Evolutionary conservation across 2,113 vertebrate genomes (phyloP).

Genomic region (Neogobius melanostomus): DNA sequence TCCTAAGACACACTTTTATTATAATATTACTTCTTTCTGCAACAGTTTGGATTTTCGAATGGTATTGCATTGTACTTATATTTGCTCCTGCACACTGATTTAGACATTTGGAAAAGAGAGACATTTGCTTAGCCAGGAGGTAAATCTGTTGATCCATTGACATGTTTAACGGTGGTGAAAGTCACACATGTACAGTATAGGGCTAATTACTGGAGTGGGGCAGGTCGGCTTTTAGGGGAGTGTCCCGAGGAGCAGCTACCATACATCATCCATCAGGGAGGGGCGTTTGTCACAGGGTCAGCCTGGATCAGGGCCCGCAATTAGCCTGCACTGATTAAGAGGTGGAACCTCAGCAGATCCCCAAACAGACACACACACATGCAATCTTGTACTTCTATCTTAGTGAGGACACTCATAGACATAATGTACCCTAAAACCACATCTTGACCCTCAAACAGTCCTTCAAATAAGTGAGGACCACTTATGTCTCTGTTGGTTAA

Average conservation of each 20-base stretch:
- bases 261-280: slow-evolving; percentile 79
- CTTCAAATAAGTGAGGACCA: too few species aligned
- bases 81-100: too few species aligned
- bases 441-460: too few species aligned
- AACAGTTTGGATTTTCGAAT: too few species aligned
- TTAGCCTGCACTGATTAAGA: slow-evolving; percentile 78
- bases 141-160: neutral
- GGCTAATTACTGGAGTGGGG: slow-evolving; percentile 68
- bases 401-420: too few species aligned
- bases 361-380: slow-evolving; percentile 1
- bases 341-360: slow-evolving; percentile 70
- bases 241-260: slow-evolving; percentile 74
- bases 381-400: too few species aligned
- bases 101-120: neutral
- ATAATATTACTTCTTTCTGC: too few species aligned
- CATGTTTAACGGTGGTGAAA: neutral
- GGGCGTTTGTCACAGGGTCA: slow-evolving; percentile 72
- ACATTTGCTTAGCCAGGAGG: neutral
- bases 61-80: too few species aligned
- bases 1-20: too few species aligned
- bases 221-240: slow-evolving; percentile 58
- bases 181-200: slow-evolving; percentile 9
- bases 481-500: too few species aligned
- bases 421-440: too few species aligned
- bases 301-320: slow-evolving; percentile 76